Evolutionary conservation across 2,888 invertebrate species (phyloP).

Genomic region (Odiellus spinosus): DNA sequence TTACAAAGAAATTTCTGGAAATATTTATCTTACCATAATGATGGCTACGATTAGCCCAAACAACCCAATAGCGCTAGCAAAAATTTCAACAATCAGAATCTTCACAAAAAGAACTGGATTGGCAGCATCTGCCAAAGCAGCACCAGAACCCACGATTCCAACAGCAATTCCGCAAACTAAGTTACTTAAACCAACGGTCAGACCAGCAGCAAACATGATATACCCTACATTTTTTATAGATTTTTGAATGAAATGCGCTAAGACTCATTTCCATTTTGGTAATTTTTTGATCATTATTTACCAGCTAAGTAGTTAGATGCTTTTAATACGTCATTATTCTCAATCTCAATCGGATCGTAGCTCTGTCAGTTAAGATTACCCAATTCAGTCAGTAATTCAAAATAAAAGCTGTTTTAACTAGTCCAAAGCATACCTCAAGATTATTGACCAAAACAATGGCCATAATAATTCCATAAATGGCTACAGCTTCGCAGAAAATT

Average conservation of each 20-base stretch:
- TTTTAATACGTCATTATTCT: slow-evolving; percentile 11
- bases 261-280: no score
- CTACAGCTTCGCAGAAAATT: slow-evolving; percentile 99
- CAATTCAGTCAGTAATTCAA: no score
- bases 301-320: slow-evolving; percentile 52
- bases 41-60: slow-evolving; percentile 98
- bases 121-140: slow-evolving; percentile 94
- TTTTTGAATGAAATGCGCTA: background rate
- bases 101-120: slow-evolving; percentile 92
- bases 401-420: background rate
- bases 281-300: no score
- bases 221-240: slow-evolving; percentile 44
- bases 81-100: slow-evolving; percentile 96
- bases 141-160: slow-evolving; percentile 94
- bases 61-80: slow-evolving; percentile 95
- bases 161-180: slow-evolving; percentile 90
- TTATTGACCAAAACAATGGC: slow-evolving; percentile 89
- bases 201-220: slow-evolving; percentile 87
- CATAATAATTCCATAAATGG: slow-evolving; percentile 96
- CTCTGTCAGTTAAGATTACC: background rate
- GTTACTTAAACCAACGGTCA: slow-evolving; percentile 89
- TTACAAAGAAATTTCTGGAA: no score
- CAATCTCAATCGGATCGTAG: slow-evolving; percentile 4
- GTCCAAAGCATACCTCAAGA: slow-evolving; percentile 34
- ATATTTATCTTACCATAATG: slow-evolving; percentile 65